Base-by-base conservation (phyloP, 2,797 vertebrate genomes). In the Pipistrellus pygmaeus region DNA sequence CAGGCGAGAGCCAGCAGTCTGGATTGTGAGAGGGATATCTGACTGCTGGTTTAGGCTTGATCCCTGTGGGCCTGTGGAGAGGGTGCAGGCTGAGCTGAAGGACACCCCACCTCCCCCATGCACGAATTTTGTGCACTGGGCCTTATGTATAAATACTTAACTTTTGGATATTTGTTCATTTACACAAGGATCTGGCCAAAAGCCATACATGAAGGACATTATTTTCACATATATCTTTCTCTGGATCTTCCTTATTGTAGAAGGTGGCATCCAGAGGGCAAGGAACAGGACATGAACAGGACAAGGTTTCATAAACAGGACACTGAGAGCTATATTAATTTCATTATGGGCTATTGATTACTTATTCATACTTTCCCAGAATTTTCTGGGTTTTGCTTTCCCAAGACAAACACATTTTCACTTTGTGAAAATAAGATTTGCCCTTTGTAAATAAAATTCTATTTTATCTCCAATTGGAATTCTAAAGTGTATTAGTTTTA, bases 381-480 rank as follows among this genome's bases (percentile, higher is more conserved):
- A 35, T 88, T 46, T 44, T 83, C 60, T 94, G 95, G 64, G 55
- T 96, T 94, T 96, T 82, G 41, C 87, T 17, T 62, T 91, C 60
- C 27, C 73, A 23, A 76, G 20, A 91, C 84, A 76, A 91, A 88
- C 93, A 92, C 86, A 80, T 71, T 96, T 80, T 13, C 30, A 95
- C 81, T 88, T 84, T 48, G n/a, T 84, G 85, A 93, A 93, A 90
- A 96, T 64, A 83, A 95, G 57, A 51, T 72, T 1, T 27, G 0
- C 46, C 94, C 96, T 92, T 93, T 97, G 64, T 97, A 97, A 94
- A 72, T 85, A 96, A 91, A 97, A 98, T 96, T 92, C 95, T 96
- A 84, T 85, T 94, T 97, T 90, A 96, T 96, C 97, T 97, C 96
- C 85, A 88, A 97, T 98, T 91, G 90, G 96, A 90, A 97, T 97